Evolutionary conservation across 2,888 invertebrate genomes (phyloP).

Genomic region (Chloromyia formosa): DNA sequence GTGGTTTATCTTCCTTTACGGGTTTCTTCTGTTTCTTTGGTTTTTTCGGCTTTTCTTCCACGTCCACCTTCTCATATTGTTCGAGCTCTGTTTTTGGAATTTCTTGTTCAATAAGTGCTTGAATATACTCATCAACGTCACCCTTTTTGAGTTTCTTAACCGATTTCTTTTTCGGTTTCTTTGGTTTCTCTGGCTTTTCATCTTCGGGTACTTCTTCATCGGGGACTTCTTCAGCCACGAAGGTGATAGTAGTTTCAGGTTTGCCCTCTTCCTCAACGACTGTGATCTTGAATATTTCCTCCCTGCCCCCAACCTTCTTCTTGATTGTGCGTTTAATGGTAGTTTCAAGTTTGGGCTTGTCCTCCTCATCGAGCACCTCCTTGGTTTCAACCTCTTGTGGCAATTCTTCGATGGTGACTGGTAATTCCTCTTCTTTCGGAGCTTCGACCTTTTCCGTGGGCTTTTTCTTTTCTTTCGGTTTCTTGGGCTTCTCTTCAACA

Average conservation of each 20-base stretch:
- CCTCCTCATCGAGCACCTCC: constrained; percentile 60
- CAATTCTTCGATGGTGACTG: constrained; percentile 57
- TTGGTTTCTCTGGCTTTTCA: background rate
- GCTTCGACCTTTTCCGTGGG: constrained; percentile 42
- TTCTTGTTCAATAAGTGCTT: constrained; percentile 58
- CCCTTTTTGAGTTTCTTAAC: constrained; percentile 57
- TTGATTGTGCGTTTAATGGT: constrained; percentile 63
- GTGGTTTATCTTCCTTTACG: constrained; percentile 70
- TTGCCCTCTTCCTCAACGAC: constrained; percentile 56
- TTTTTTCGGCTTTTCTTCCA: constrained; percentile 42
- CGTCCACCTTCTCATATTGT: constrained; percentile 54
- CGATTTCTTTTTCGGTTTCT: constrained; percentile 55
- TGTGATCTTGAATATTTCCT: constrained; percentile 61
- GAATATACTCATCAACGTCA: constrained; percentile 58
- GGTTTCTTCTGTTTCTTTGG: constrained; percentile 11
- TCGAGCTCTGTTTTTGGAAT: constrained; percentile 60
- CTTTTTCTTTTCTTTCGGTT: constrained; percentile 53
- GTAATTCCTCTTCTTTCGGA: constrained; percentile 59
- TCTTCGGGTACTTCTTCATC: constrained; percentile 57
- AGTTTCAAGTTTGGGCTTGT: constrained; percentile 61
- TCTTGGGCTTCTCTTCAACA: constrained; percentile 60
- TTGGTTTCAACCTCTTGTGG: constrained; percentile 63
- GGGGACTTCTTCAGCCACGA: constrained; percentile 55
- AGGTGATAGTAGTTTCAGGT: constrained; percentile 25
- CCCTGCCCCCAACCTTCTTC: constrained; percentile 61